Base-by-base conservation (phyloP, 2,888 invertebrate genomes). In the Meteorus colon region DNA sequence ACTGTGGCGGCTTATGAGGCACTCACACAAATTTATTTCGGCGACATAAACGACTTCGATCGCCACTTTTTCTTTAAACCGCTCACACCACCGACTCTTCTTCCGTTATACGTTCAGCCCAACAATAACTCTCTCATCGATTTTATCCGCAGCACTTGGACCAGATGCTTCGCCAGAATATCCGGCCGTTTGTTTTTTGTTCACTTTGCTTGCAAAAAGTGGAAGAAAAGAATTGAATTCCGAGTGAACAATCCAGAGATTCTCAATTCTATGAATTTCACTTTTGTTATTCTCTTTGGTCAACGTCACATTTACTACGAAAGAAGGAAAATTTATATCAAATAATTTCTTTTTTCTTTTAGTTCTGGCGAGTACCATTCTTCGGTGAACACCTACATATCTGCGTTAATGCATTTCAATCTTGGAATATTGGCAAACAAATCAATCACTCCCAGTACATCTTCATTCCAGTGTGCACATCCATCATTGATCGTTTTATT, bases 1-100 rank as follows among this genome's bases (percentile, higher is more conserved):
- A 88, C 88, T 81, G 88, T 89, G 88, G 82, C 83, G 84, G 84
- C 78, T 88, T 87, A 69, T 66, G 71, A 80, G 77, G 81, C 80
- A 83, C 84, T 84, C 81, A 66, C 71, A 68, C 76, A 73, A 81
- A 77, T 79, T 74, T 74, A 66, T 75, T 67, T 63, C 45, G 73
- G 48, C 75, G 74, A 76, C 79, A 77, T 79, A 78, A 77, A 77
- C 60, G 45, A 63, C 60, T 73, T 55, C 55, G 55, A 55, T 55
- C 62, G 27, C 68, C 60, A 65, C 67, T 66, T 59, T 41, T n/a
- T 24, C 37, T 45, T 19, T 19, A 24, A 34, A 48, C 5, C 59
- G 69, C 67, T 63, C 16, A 10, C 34, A 16, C 55, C 51, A 45
- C 45, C 14, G 27, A 41, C 24, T 29, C 29, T 55, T 27, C 37